phyloP scores from a whole-genome alignment of 2,113 vertebrate genomes.

The Seriola aureovittata region DNA sequence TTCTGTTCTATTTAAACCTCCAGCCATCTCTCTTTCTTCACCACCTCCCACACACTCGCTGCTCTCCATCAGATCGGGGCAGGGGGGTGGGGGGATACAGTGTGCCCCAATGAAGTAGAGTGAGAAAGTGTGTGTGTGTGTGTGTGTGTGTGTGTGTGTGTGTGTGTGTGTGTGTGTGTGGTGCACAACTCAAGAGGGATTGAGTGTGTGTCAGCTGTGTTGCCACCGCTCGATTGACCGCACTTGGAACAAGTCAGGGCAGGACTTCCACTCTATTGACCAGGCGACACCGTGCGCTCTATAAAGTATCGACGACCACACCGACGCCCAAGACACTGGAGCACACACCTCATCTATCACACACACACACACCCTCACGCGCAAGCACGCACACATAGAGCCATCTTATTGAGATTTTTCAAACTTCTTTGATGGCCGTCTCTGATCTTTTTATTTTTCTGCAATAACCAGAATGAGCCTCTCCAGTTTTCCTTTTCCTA shows the following conservation, averaged over 20 bases:
- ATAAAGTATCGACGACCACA: conserved; percentile 79
- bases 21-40: conserved; percentile 43
- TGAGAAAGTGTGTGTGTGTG: conserved; percentile 7
- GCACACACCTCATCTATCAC: conserved; percentile 56
- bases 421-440: conserved; percentile 28
- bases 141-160: conserved; percentile 36
- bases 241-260: conserved; percentile 77
- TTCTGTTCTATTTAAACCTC: conserved; percentile 63
- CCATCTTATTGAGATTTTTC: conserved; percentile 8
- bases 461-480: neutral
- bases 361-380: conserved; percentile 26
- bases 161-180: conserved; percentile 63
- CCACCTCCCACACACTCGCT: conserved; percentile 44
- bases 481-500: neutral
- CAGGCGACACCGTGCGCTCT: conserved; percentile 68
- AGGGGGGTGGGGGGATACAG: neutral
- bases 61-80: conserved; percentile 62
- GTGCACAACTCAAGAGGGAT: conserved; percentile 51
- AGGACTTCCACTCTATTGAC: conserved; percentile 82
- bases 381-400: conserved; percentile 26
- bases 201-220: conserved; percentile 72
- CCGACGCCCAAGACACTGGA: conserved; percentile 53
- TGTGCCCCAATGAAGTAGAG: conserved; percentile 45
- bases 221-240: conserved; percentile 78
- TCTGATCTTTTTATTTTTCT: conserved; percentile 32